phyloP scores from a whole-genome alignment of 2,888 invertebrate species.

The Calliphora vomitoria region DNA sequence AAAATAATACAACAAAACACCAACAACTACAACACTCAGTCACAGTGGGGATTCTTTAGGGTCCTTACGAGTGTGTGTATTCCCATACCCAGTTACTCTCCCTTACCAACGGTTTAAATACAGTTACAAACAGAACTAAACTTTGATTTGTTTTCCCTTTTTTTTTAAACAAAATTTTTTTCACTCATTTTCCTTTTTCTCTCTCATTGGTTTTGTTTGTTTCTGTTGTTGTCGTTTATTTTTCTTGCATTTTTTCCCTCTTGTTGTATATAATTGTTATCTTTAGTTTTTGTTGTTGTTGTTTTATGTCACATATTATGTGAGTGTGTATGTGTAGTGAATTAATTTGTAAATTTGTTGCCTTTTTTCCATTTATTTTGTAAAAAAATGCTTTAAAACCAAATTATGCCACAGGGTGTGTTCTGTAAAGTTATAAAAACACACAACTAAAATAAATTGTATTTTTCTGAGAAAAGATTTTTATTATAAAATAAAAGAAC shows the following conservation, averaged over 20 bases:
- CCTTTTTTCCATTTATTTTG: neutral
- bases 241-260: conserved; percentile 1
- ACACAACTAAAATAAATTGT: no score
- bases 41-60: conserved; percentile 32
- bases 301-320: neutral
- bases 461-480: neutral
- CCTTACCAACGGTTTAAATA: neutral
- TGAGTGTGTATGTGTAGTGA: neutral
- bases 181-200: conserved; percentile 29
- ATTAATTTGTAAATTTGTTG: conserved; percentile 26
- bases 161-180: neutral
- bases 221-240: neutral
- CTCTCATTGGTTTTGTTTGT: conserved; percentile 7
- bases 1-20: conserved; percentile 13
- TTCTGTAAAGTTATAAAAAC: no score
- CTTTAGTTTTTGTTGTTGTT: conserved; percentile 14
- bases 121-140: conserved; percentile 33
- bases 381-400: conserved; percentile 19
- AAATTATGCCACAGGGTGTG: neutral
- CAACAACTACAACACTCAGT: conserved; percentile 13
- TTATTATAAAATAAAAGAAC: no score
- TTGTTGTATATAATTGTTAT: conserved; percentile 29
- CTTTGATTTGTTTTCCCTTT: conserved; percentile 44
- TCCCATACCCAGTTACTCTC: conserved; percentile 7
- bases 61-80: conserved; percentile 14